Conservation (phyloP, 2,797 vertebrate genomes). For the Pseudochaenichthys georgianus region DNA sequence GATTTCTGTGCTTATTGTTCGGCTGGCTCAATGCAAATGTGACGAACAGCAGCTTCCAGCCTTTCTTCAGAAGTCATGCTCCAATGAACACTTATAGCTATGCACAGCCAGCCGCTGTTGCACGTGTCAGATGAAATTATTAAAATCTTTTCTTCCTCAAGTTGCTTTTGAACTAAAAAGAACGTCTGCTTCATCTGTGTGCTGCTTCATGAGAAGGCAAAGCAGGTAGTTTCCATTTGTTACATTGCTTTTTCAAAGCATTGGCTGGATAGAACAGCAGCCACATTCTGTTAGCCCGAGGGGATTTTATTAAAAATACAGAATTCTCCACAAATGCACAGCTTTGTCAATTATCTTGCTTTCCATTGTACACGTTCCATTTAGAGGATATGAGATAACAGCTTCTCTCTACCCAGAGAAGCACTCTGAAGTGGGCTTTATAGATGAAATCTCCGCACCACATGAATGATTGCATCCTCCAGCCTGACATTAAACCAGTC, state of each 20-base stretch:
- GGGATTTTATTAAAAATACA: constrained; percentile 52
- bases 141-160: constrained; percentile 21
- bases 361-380: constrained; percentile 67
- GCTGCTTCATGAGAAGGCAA: constrained; percentile 39
- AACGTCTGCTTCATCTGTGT: constrained; percentile 17
- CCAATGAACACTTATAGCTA: constrained; percentile 27
- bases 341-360: constrained; percentile 52
- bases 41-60: constrained; percentile 33
- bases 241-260: constrained; percentile 28
- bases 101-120: constrained; percentile 13
- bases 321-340: constrained; percentile 44
- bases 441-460: constrained; percentile 56
- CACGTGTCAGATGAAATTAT: constrained; percentile 21
- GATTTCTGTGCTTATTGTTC: constrained; percentile 54
- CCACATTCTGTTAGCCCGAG: constrained; percentile 32
- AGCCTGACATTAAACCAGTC: constrained; percentile 72
- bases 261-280: constrained; percentile 13
- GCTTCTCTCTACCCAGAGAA: constrained; percentile 49
- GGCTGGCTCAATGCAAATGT: constrained; percentile 39
- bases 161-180: constrained; percentile 24
- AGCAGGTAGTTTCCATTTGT: constrained; percentile 38
- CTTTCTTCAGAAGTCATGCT: constrained; percentile 27
- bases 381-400: constrained; percentile 51
- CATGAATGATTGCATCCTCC: constrained; percentile 64
- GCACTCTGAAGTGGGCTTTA: constrained; percentile 60